Percentiles rank a stretch among this genome's conserved stretches.
These are phyloP conservation scores for Psilopsiagon aurifrons DNA, from an alignment of 2,113 vertebrate genomes.

Conservation along the genomic window DNA sequence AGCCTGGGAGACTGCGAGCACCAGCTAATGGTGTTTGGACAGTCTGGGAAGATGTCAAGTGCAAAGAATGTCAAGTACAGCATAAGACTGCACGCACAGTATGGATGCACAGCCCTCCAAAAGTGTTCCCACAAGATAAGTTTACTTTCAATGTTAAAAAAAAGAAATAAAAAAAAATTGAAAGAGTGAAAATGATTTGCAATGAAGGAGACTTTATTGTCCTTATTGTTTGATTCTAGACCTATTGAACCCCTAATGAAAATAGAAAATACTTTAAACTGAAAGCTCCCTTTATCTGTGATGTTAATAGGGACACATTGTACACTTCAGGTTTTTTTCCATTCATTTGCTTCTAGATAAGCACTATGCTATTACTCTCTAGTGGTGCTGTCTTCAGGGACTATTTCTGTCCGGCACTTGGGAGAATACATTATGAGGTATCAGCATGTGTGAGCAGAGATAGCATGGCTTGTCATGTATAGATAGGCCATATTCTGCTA, in stretches of 20 bases:
- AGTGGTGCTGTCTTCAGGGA: constrained; percentile 75
- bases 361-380: constrained; percentile 75
- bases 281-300: constrained; percentile 52
- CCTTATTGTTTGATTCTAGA: background rate
- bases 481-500: constrained; percentile 80
- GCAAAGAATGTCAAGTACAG: constrained; percentile 35
- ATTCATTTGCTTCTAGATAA: constrained; percentile 81
- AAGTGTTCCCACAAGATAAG: background rate
- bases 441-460: constrained; percentile 81
- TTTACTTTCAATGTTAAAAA: background rate
- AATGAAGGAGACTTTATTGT: background rate
- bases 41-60: background rate
- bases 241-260: background rate
- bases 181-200: background rate
- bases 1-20: background rate
- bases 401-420: constrained; percentile 78
- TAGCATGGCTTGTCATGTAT: constrained; percentile 82
- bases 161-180: background rate
- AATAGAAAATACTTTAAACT: constrained; percentile 40
- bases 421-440: constrained; percentile 83
- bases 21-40: background rate
- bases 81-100: background rate
- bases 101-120: background rate
- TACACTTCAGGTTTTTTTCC: constrained; percentile 72
- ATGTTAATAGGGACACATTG: constrained; percentile 65